Conservation (phyloP, 2,888 invertebrate species). For the Cyrtodaria siliqua region DNA sequence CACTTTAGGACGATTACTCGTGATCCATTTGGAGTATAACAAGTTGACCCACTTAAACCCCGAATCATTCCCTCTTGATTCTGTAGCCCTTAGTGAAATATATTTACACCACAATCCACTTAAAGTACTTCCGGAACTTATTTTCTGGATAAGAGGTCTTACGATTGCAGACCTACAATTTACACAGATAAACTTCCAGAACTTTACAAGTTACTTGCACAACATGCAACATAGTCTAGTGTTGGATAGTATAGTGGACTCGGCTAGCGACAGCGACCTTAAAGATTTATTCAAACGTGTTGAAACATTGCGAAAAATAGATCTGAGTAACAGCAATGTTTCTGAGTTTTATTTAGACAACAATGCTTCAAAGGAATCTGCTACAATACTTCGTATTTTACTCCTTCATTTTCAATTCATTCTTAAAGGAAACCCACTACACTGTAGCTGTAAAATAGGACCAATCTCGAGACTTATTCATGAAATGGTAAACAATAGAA, state of each 20-base stretch:
- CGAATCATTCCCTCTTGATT: slow-evolving; percentile 22
- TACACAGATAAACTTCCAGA: slow-evolving; percentile 26
- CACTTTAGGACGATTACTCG: slow-evolving; percentile 4
- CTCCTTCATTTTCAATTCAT: slow-evolving; percentile 55
- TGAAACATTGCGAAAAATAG: slow-evolving; percentile 21
- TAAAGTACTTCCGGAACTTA: slow-evolving; percentile 21
- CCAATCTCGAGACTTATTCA: slow-evolving; percentile 37
- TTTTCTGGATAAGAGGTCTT: slow-evolving; percentile 36
- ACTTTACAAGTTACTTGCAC: slow-evolving; percentile 25
- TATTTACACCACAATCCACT: slow-evolving; percentile 37
- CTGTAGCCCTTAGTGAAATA: slow-evolving; percentile 16
- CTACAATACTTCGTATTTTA: slow-evolving; percentile 22
- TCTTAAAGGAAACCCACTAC: slow-evolving; percentile 41
- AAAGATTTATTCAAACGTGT: slow-evolving; percentile 13
- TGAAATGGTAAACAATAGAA: not conserved
- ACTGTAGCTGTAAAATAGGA: slow-evolving; percentile 55
- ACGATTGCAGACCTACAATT: slow-evolving; percentile 16
- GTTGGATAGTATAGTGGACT: slow-evolving; percentile 21
- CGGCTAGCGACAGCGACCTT: slow-evolving; percentile 27
- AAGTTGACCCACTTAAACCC: not conserved
- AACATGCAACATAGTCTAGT: slow-evolving; percentile 15
- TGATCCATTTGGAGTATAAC: slow-evolving; percentile 28
- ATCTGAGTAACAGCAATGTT: slow-evolving; percentile 16
- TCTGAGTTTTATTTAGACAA: not conserved
- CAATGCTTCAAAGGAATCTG: not conserved